Percentiles rank a stretch among this genome's conserved stretches.
Evolutionary conservation across 2,888 invertebrate species (phyloP).

Genomic region (Helobdella robusta): DNA sequence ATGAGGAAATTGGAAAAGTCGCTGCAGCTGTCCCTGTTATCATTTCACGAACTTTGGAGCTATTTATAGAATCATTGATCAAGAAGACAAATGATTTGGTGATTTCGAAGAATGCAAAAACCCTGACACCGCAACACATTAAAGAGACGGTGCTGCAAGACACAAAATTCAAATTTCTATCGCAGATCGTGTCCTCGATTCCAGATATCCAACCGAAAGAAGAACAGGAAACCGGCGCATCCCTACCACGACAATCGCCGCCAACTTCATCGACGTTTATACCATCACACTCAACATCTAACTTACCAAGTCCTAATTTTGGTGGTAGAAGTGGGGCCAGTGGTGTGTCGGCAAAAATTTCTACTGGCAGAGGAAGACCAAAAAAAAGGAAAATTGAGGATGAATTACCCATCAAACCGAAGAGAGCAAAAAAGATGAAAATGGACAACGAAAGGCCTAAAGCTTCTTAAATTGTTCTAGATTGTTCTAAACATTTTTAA

Average conservation of each 20-base stretch:
- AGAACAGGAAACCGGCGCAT: slow-evolving; percentile 38
- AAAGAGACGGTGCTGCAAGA: slow-evolving; percentile 87
- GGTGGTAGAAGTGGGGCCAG: too few relatives aligned
- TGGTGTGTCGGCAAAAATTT: too few relatives aligned
- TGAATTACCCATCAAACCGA: too few relatives aligned
- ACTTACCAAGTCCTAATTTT: not conserved
- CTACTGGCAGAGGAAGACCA: slow-evolving; percentile 4
- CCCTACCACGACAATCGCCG: slow-evolving; percentile 20
- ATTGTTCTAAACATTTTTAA: too few relatives aligned
- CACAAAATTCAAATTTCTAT: slow-evolving; percentile 80
- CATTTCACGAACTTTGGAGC: slow-evolving; percentile 84
- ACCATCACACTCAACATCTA: not conserved
- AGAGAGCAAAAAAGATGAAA: too few relatives aligned
- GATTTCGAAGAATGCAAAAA: slow-evolving; percentile 76
- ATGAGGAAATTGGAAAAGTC: slow-evolving; percentile 98
- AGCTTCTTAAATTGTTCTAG: too few relatives aligned
- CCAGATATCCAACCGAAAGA: slow-evolving; percentile 62
- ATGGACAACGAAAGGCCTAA: too few relatives aligned
- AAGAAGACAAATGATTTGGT: slow-evolving; percentile 80
- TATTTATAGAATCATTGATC: slow-evolving; percentile 84
- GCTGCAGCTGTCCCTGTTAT: slow-evolving; percentile 97
- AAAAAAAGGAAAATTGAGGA: too few relatives aligned
- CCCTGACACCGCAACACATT: slow-evolving; percentile 83
- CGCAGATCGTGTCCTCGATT: slow-evolving; percentile 72
- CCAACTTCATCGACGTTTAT: not conserved